Conservation (phyloP, 1,140 invertebrate genomes). For the Oscheius sp. region DNA sequence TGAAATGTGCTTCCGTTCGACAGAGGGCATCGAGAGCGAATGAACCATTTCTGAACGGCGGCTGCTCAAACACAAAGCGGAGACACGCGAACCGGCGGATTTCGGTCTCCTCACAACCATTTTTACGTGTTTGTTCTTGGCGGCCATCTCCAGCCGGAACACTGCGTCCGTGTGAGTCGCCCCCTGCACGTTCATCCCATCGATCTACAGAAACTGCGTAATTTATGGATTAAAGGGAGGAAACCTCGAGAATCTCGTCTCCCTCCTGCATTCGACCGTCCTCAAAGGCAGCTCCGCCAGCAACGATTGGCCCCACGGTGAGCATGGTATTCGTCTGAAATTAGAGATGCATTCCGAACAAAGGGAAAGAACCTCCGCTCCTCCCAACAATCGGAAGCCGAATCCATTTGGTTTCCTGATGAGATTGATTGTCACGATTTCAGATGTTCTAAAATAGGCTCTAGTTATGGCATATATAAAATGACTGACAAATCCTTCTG, state of each 20-base stretch:
- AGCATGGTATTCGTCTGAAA: conserved; percentile 66
- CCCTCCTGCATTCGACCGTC: conserved; percentile 80
- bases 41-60: not conserved
- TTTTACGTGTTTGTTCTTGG: conserved; percentile 59
- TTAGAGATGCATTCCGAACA: not conserved
- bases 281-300: conserved; percentile 82
- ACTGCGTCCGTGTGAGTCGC: conserved; percentile 85
- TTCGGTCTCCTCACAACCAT: conserved; percentile 46
- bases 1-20: conserved; percentile 27
- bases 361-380: conserved; percentile 91
- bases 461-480: too few relatives aligned
- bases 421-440: conserved; percentile 76
- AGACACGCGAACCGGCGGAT: conserved; percentile 1
- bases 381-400: conserved; percentile 96
- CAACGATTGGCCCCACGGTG: conserved; percentile 89
- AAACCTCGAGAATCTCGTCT: conserved; percentile 77
- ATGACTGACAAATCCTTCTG: too few relatives aligned
- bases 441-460: conserved; percentile 70
- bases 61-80: conserved; percentile 53
- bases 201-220: conserved; percentile 65
- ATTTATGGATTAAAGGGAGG: not conserved
- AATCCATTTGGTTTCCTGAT: conserved; percentile 81
- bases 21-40: conserved; percentile 28
- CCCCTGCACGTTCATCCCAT: conserved; percentile 77
- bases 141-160: conserved; percentile 75